Evolutionary conservation across 2,797 vertebrate genomes (phyloP), one percentile per base, ranked within the genome.

Genomic region (Ibycter americanus): DNA sequence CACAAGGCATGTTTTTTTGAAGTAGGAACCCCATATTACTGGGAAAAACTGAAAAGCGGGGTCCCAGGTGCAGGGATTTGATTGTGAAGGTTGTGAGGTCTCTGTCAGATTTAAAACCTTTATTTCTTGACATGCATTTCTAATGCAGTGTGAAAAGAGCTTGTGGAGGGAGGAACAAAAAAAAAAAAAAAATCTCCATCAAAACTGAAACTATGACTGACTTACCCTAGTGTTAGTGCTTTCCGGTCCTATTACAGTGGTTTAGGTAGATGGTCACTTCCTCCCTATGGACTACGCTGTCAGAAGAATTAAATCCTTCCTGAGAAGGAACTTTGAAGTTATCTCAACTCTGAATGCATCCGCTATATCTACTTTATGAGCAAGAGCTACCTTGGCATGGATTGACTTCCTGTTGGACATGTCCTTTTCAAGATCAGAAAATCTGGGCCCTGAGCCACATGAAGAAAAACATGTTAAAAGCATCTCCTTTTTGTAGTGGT

Each of bases 241-340:
- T 95, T 96, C 88, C 47, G 89, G 70, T 51, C 40, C 61, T 89
- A 1, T 15, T 88, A 17, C 42, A 56, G 81, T 59, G 63, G 29
- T 34, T 92, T 70, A 44, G 80, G 56, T 89, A 80, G 71, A 77
- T 87, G 67, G 63, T 87, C 78, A 40, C 86, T 97, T 97, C 95
- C 90, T 96, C 88, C 71, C 71, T 67, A 7, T 29, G 49, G 90
- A 58, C 59, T 74, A 11, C 18, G 8, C 80, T 92, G 73, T 47
- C 91, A 80, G 79, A 96, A 80, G 81, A 93, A 93, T 91, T 70
- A 85, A 93, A 83, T 78, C 81, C 84, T 93, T 81, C 88, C 90
- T 32, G 5, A 83, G 78, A 93, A 93, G 83, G 83, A 94, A 77
- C 94, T 97, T 89, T 63, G 77, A 92, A 83, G 86, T 95, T 93